Base-by-base conservation (phyloP, 2,797 vertebrate species). In the Myioborus miniatus region DNA sequence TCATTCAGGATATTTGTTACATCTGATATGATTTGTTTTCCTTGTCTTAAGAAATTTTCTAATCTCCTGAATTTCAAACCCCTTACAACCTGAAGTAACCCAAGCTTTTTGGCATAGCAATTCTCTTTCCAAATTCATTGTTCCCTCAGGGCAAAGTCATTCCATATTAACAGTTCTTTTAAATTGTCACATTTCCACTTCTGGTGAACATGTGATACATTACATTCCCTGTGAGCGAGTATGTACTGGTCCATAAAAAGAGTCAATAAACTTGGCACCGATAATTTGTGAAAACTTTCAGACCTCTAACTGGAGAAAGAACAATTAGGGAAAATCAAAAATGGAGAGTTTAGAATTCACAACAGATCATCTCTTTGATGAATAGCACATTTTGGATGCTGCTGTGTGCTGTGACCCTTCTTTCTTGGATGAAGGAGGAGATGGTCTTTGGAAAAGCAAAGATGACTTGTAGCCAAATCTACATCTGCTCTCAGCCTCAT, bases 141-240 rank as follows among this genome's bases (percentile, higher is more conserved):
- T 72, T 92, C 55, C 55, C 59, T 58, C n/a, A 23, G 81, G 34
- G 34, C 60, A 18, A 89, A 92, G 32, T 76, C 15, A 62, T 87
- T 81, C 75, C 59, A 29, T 78, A 72, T 91, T 93, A 89, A 64
- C 32, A 84, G 59, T 49, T 58, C 55, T 75, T 92, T 49, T 46
- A 87, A 86, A 49, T 76, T 68, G 44, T 88, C 74, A 70, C 55
- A 81, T 91, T 92, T 89, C 78, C 70, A 87, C 50, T 82, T 91
- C 50, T n/a, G 3, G n/a, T 88, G 83, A 92, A 34, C 77, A 46
- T n/a, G 39, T 69, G 79, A 62, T 80, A 34, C 21, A 16, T 82
- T 55, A 43, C 43, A 43, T 65, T 85, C 36, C 43, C 44, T 70
- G 36, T 58, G 36, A 93, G 30, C 60, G 76, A 79, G 75, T 83